Percentiles rank a stretch among this genome's conserved stretches.
These are phyloP conservation scores for Tetramorium alpestre DNA, from an alignment of 1,140 invertebrate species.

Conservation along the genomic window DNA sequence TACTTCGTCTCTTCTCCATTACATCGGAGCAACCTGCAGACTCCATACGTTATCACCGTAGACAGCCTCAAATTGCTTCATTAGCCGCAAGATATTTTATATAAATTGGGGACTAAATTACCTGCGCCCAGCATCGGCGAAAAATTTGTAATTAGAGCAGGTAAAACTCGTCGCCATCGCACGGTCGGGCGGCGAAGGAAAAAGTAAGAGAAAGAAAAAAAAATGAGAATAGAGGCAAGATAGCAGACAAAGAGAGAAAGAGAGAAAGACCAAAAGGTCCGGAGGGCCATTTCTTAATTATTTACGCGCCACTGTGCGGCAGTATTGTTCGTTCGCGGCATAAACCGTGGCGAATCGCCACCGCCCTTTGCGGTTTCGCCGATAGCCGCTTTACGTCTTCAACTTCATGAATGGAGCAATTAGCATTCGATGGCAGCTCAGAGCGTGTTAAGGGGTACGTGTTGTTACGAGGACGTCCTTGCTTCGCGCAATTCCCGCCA, in stretches of 20 bases:
- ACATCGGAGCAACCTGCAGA: slow-evolving; percentile 76
- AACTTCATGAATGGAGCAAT: slow-evolving; percentile 68
- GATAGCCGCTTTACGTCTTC: slow-evolving; percentile 59
- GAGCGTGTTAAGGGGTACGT: slow-evolving; percentile 58
- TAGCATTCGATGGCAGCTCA: slow-evolving; percentile 68
- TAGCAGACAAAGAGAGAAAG: neutral
- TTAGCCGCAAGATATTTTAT: slow-evolving; percentile 85
- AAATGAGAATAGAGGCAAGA: slow-evolving; percentile 3
- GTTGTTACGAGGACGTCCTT: slow-evolving; percentile 44
- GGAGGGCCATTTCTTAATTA: slow-evolving; percentile 74
- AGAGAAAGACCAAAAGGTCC: neutral
- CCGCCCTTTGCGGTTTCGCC: slow-evolving; percentile 61
- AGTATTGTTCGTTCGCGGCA: slow-evolving; percentile 60
- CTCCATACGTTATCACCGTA: slow-evolving; percentile 82
- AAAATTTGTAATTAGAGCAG: slow-evolving; percentile 84
- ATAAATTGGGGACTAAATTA: slow-evolving; percentile 86
- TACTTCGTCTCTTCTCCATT: slow-evolving; percentile 76
- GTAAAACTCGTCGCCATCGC: slow-evolving; percentile 68
- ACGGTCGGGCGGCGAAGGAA: neutral
- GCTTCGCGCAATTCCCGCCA: neutral
- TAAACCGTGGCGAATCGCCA: slow-evolving; percentile 68
- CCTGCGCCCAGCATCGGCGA: slow-evolving; percentile 70
- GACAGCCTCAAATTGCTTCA: slow-evolving; percentile 86
- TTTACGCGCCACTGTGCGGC: slow-evolving; percentile 72
- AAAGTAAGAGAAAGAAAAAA: slow-evolving; percentile 7